Base-by-base conservation (phyloP, 2,888 invertebrate species). In the Eumacrocentrus americanus region DNA sequence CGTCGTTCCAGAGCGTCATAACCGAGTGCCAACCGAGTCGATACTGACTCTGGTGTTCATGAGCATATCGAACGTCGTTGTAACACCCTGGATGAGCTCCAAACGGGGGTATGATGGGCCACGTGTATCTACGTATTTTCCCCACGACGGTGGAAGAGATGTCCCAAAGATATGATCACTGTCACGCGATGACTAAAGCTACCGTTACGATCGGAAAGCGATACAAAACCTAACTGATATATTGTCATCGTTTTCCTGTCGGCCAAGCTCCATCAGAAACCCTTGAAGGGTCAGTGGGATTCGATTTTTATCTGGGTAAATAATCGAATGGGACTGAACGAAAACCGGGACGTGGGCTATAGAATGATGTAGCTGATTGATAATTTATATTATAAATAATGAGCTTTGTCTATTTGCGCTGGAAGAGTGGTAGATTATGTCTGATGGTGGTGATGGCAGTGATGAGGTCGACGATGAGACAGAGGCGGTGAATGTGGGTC, bases 1-100 rank as follows among this genome's bases (percentile, higher is more conserved):
- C 9, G 16, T 29, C 46, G 7, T 14, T 12, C 35, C 12, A 18
- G n/a, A 46, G 37, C 37, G 47, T 63, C 53, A 56, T 52, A 50
- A 38, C 52, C 50, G 29, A 34, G 11, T 12, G 25, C 14, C n/a
- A 42, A 35, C 16, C 29, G 9, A 56, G 50, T 62, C 58, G 34
- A 56, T 62, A 62, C 51, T 58, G 62, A 9, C 42, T 34, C 25
- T 12, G 11, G 22, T 44, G 34, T 23, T 20, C 18, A 38, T 38
- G 38, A n/a, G 7, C 18, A 22, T 44, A 20, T 52, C 38, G 35
- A 14, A 25, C 38, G 4, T 52, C 23, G 14, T 35, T 14, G 11
- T 42, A 20, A 11, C 20, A 18, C 2, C 3, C 9, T 42, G 7
- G 42, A 42, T 20, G 20, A 11, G 18, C 16, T 20, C 20, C n/a